phyloP scores from a whole-genome alignment of 1,140 invertebrate genomes.

The Magallana angulata region DNA sequence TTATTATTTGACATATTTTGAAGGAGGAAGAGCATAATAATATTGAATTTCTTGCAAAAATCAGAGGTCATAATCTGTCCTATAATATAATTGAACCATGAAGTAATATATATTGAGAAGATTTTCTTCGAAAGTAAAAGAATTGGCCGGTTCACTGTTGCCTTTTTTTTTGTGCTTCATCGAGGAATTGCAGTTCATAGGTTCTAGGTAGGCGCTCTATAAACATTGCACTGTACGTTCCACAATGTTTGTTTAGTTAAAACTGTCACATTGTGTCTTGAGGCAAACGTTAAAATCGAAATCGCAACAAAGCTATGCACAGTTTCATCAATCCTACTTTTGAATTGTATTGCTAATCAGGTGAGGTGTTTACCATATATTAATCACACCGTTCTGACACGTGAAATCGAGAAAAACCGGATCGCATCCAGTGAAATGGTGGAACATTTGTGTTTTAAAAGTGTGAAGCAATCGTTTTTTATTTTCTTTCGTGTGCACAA shows the following conservation, averaged over 20 bases:
- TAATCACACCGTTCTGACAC: not conserved
- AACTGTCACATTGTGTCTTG: not conserved
- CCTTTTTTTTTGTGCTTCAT: too few relatives aligned
- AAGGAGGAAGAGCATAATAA: too few relatives aligned
- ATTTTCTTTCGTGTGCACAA: slow-evolving; percentile 20
- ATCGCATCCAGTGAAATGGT: not conserved
- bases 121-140: too few relatives aligned
- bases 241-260: not conserved
- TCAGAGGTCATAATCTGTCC: too few relatives aligned
- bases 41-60: too few relatives aligned
- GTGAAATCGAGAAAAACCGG: not conserved
- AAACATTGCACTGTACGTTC: not conserved
- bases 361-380: slow-evolving; percentile 14
- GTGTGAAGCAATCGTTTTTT: slow-evolving; percentile 13
- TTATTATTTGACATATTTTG: not conserved
- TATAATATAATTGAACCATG: too few relatives aligned
- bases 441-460: not conserved
- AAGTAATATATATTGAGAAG: too few relatives aligned
- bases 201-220: not conserved
- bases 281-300: not conserved
- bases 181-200: not conserved
- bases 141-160: too few relatives aligned
- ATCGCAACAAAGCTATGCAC: not conserved
- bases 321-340: slow-evolving; percentile 1
- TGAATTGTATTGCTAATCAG: slow-evolving; percentile 9